A percentile compares a stretch with the other conserved stretches of the same genome.
phyloP scores from a whole-genome alignment of 2,113 vertebrate genomes.

The Mesocricetus auratus region DNA sequence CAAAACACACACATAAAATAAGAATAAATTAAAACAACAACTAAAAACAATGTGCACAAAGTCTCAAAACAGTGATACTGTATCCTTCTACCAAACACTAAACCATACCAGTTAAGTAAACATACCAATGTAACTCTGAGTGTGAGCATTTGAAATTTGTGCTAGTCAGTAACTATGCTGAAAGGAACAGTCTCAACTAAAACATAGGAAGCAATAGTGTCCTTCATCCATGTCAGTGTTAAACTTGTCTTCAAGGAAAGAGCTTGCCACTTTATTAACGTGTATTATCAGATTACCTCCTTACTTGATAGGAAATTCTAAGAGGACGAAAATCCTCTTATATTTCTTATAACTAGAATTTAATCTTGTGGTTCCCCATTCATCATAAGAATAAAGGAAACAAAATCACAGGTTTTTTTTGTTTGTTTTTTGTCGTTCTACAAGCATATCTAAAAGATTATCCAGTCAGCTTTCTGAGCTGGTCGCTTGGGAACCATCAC shows the following conservation, averaged over 20 bases:
- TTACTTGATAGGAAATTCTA: constrained; percentile 40
- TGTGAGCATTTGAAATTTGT: constrained; percentile 23
- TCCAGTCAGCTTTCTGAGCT: constrained; percentile 13
- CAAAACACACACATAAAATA: not conserved
- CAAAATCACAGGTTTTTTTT: constrained; percentile 14
- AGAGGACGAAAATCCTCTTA: constrained; percentile 32
- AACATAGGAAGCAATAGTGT: constrained; percentile 36
- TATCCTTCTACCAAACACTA: constrained; percentile 2
- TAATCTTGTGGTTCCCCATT: constrained; percentile 6
- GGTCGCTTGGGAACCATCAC: not conserved
- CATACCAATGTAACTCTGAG: not conserved
- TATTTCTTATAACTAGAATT: constrained; percentile 43
- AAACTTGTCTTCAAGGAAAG: constrained; percentile 43
- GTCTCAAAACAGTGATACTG: not conserved
- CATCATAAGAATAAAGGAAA: not conserved
- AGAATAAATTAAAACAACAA: not conserved
- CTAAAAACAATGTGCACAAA: constrained; percentile 7
- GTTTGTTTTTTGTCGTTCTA: not conserved
- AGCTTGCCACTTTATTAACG: constrained; percentile 24
- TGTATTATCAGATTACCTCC: constrained; percentile 48
- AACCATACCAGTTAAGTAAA: constrained; percentile 28
- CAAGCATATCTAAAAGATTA: not conserved
- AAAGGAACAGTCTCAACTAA: constrained; percentile 47
- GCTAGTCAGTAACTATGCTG: not conserved
- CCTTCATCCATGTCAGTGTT: constrained; percentile 35